A percentile compares a stretch with the other conserved stretches of the same genome.
Evolutionary conservation across 2,113 vertebrate species (phyloP).

Genomic region (Lonchura striata): DNA sequence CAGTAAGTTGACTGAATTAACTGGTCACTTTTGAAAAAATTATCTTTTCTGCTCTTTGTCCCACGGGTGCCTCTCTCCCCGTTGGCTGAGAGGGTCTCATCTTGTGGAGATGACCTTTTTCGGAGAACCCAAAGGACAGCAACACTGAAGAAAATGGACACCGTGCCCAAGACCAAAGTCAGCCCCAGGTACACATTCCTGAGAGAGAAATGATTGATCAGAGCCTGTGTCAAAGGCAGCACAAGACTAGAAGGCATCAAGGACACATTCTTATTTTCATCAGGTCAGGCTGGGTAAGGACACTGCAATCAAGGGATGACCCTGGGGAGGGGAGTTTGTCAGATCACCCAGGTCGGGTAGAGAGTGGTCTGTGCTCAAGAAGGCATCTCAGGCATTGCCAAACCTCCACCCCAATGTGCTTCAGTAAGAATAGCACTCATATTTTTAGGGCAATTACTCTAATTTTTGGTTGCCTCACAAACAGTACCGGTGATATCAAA

Average conservation of each 20-base stretch:
- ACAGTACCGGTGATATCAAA: neutral
- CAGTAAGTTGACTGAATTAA: conserved; percentile 70
- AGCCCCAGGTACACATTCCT: conserved; percentile 88
- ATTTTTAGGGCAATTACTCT: neutral
- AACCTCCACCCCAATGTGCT: neutral
- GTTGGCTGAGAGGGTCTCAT: conserved; percentile 57
- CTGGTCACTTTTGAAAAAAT: conserved; percentile 64
- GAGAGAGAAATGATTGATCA: conserved; percentile 52
- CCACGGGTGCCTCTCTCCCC: conserved; percentile 69
- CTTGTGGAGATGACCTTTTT: conserved; percentile 71
- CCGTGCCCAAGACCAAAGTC: conserved; percentile 81
- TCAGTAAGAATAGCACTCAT: neutral
- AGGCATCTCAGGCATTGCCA: neutral
- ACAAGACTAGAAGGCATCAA: neutral
- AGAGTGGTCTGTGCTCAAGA: neutral
- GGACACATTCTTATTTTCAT: neutral
- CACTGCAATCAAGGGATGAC: neutral
- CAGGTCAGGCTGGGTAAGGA: neutral
- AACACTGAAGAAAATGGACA: conserved; percentile 83
- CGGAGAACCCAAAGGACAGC: conserved; percentile 80
- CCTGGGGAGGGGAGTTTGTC: neutral
- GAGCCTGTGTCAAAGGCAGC: neutral
- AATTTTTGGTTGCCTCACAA: neutral
- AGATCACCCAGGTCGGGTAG: neutral
- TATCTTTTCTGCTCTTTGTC: conserved; percentile 74